Base-by-base conservation (phyloP, 2,888 invertebrate genomes). In the Liposcelis brunnea region DNA sequence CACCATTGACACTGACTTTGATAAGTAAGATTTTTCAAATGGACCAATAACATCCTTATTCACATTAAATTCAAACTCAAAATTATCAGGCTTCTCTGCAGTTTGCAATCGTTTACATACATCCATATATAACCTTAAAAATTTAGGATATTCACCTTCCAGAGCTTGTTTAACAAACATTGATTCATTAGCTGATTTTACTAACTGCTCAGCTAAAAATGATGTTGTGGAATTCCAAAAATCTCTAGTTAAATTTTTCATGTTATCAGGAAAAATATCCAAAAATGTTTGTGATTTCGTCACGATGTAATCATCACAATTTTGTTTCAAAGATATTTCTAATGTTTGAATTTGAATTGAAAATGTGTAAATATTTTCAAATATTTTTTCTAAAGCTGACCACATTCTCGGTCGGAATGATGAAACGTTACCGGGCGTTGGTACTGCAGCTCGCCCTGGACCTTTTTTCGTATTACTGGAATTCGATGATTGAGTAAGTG, bases 371-470 rank as follows among this genome's bases (percentile, higher is more conserved):
- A 40, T 18, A n/a, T 14, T 75, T 57, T 83, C 81, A 58, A 90
- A 82, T 7, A 87, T 65, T 62, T 80, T 82, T 58, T 93, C 90
- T 56, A 94, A 72, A 54, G 86, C 87, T 49, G 80, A 77, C 91
- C 93, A 94, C 4, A 94, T 70, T 56, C 81, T 70, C 34, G 68
- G 71, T 49, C 78, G 63, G 54, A 78, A 70, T 43, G 72, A 66
- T 19, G 71, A 67, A 7, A 70, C 67, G 51, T 71, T 69, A 7
- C 71, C 71, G 34, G 69, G 64, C 1, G 69, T 63, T 6, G 73
- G 72, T 55, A 73, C 65, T 31, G 71, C 64, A 1, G 74, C 71
- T 55, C 74, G 62, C 3, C 78, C 77, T 2, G 75, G 72, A 7
- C 65, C 68, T 26, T 21, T 45, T 31, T 18, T 36, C 10, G 36